Percentiles rank a stretch among this genome's conserved stretches.
These are phyloP conservation scores for Menura novaehollandiae DNA, from an alignment of 2,113 vertebrate species.

Conservation along the genomic window DNA sequence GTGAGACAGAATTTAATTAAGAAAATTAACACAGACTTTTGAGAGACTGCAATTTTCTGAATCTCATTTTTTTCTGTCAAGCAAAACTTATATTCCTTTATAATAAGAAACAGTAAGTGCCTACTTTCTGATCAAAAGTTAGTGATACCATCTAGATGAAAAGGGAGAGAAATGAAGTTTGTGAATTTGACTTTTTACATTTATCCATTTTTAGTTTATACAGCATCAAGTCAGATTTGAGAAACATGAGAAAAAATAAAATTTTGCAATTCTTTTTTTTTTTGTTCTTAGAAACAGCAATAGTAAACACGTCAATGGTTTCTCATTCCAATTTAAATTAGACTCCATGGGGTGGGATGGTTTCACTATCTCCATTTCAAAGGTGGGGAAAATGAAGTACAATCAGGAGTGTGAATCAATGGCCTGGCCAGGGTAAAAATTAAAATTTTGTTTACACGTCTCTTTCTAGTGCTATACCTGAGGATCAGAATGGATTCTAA, in stretches of 20 bases:
- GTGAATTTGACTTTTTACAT: background rate
- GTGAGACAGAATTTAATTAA: conserved; percentile 37
- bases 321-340: background rate
- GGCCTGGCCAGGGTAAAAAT: background rate
- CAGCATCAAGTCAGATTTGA: background rate
- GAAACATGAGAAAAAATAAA: background rate
- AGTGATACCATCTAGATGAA: background rate
- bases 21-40: conserved; percentile 46
- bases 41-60: background rate
- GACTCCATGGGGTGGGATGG: background rate
- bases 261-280: background rate
- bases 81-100: background rate
- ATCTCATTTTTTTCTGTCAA: background rate
- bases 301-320: background rate
- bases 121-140: background rate
- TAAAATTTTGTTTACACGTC: background rate
- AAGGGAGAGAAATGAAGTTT: background rate
- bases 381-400: background rate
- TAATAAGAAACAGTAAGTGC: background rate
- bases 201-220: background rate
- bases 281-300: background rate
- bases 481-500: background rate
- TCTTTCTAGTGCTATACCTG: background rate
- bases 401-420: background rate
- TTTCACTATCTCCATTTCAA: background rate